These are phyloP conservation scores for Sphaerodactylus townsendi DNA, from an alignment of 2,113 vertebrate species.

Conservation along the genomic window DNA sequence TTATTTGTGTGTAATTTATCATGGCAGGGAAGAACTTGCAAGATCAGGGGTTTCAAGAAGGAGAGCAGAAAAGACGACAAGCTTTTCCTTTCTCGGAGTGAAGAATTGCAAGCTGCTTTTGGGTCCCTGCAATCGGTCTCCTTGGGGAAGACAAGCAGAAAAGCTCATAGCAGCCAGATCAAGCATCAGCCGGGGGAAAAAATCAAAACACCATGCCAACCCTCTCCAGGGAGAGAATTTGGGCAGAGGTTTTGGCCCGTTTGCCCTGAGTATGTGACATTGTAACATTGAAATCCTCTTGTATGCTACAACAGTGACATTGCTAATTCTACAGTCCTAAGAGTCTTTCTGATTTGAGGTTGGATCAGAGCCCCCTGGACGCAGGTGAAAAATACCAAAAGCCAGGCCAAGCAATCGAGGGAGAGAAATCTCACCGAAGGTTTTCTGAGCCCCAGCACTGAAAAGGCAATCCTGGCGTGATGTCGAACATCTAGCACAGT, in stretches of 20 bases:
- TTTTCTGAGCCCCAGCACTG: not conserved
- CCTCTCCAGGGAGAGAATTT: too few species aligned
- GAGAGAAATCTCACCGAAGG: not conserved
- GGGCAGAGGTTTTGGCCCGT: not conserved
- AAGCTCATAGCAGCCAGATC: conserved; percentile 5
- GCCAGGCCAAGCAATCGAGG: not conserved
- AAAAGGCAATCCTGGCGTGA: not conserved
- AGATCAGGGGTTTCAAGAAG: not conserved
- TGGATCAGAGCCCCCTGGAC: conserved; percentile 27
- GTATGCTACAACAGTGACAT: conserved; percentile 37
- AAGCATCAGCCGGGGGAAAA: conserved; percentile 34
- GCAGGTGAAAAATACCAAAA: conserved; percentile 11
- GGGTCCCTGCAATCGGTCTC: not conserved
- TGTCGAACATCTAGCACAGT: not conserved
- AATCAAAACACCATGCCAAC: not conserved
- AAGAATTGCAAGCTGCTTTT: conserved; percentile 15
- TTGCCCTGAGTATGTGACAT: conserved; percentile 24
- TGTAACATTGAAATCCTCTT: conserved; percentile 39
- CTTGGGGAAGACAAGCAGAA: not conserved
- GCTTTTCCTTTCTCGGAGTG: rapidly evolving
- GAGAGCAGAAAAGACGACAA: not conserved
- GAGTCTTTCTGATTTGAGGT: conserved; percentile 24
- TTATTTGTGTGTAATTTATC: conserved; percentile 3
- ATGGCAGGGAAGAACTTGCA: not conserved
- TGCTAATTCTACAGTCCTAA: conserved; percentile 49